These are phyloP conservation scores for Melanotus villosus DNA, from an alignment of 2,888 invertebrate genomes.

Conservation along the genomic window DNA sequence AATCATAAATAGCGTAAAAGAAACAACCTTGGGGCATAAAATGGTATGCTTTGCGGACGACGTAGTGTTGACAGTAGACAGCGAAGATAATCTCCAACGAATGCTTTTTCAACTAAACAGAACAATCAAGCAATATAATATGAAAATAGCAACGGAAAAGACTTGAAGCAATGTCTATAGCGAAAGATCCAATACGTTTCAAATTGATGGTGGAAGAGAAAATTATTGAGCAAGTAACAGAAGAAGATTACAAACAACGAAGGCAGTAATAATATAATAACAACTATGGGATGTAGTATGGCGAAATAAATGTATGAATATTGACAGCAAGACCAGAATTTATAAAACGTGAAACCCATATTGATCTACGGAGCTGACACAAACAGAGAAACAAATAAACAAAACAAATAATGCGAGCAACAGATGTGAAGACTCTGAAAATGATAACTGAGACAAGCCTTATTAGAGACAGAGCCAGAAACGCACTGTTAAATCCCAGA, in stretches of 20 bases:
- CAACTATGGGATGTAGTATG: background rate
- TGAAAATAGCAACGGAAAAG: background rate
- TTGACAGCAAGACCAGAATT: too few relatives aligned
- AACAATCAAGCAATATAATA: background rate
- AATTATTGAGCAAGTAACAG: too few relatives aligned
- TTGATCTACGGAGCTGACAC: background rate
- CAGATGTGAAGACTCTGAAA: background rate
- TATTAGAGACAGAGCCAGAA: too few relatives aligned
- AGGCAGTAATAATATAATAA: background rate
- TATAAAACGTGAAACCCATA: background rate
- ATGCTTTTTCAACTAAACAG: background rate
- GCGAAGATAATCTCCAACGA: constrained; percentile 3
- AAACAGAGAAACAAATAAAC: background rate
- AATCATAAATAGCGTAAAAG: background rate
- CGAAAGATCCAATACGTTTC: background rate
- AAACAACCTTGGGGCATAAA: background rate
- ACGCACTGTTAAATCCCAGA: too few relatives aligned
- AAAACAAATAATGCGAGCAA: background rate
- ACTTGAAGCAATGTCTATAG: background rate
- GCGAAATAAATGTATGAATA: too few relatives aligned
- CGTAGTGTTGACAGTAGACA: background rate
- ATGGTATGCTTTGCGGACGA: constrained; percentile 6
- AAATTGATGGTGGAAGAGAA: too few relatives aligned
- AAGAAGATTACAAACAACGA: too few relatives aligned
- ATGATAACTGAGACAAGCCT: too few relatives aligned